Evolutionary conservation across 2,888 invertebrate species (phyloP).

Genomic region (Caenorhabditis sinica): DNA sequence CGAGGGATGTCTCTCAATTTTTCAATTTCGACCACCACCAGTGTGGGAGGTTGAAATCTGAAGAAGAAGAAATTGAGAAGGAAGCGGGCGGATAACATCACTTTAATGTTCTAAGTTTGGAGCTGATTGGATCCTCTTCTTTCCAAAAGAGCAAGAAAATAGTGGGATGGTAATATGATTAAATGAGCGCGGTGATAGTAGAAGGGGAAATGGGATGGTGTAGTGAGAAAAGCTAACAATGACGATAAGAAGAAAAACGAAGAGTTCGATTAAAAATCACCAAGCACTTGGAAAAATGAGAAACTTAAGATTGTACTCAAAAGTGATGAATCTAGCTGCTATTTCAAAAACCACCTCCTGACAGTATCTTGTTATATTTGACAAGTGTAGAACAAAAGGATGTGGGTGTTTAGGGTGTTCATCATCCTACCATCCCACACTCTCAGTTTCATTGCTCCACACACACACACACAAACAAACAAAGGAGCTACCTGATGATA

Average conservation of each 20-base stretch:
- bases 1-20: slow-evolving; percentile 45
- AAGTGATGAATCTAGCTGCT: too few species aligned
- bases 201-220: background rate
- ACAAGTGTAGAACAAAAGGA: slow-evolving; percentile 58
- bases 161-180: slow-evolving; percentile 41
- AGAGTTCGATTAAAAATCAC: slow-evolving; percentile 28
- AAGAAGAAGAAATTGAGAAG: slow-evolving; percentile 16
- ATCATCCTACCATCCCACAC: slow-evolving; percentile 25
- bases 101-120: slow-evolving; percentile 47
- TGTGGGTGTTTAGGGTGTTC: slow-evolving; percentile 44
- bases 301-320: slow-evolving; percentile 1
- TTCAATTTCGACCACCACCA: slow-evolving; percentile 44
- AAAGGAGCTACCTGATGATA: slow-evolving; percentile 15
- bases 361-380: slow-evolving; percentile 41
- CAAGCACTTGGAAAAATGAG: background rate
- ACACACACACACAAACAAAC: slow-evolving; percentile 31
- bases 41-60: slow-evolving; percentile 28
- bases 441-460: slow-evolving; percentile 59
- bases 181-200: background rate
- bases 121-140: background rate
- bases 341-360: slow-evolving; percentile 18
- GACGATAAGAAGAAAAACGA: slow-evolving; percentile 26
- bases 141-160: background rate
- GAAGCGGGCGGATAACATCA: slow-evolving; percentile 51
- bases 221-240: slow-evolving; percentile 31